phyloP scores from a whole-genome alignment of 2,888 invertebrate genomes.

The Lymantria dispar region DNA sequence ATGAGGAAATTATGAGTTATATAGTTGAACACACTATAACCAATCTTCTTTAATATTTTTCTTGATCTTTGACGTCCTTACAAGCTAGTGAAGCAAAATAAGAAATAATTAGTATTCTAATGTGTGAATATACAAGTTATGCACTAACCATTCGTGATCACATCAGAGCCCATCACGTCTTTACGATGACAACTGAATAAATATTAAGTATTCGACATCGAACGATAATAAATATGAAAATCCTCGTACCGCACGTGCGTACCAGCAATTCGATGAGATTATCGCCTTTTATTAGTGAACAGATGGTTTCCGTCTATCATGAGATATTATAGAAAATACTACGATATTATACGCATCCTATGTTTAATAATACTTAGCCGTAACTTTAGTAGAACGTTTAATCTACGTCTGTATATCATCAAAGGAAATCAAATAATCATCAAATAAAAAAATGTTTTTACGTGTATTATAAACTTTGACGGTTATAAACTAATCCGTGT shows the following conservation, averaged over 20 bases:
- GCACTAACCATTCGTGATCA: background rate
- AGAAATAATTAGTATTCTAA: constrained; percentile 17
- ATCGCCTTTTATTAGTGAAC: constrained; percentile 12
- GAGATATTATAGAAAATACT: background rate
- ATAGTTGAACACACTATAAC: too few species aligned
- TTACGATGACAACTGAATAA: constrained; percentile 20
- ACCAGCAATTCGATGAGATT: constrained; percentile 13
- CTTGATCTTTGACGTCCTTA: too few species aligned
- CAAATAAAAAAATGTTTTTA: too few species aligned
- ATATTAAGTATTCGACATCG: constrained; percentile 6
- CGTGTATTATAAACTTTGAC: too few species aligned
- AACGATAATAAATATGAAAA: constrained; percentile 23
- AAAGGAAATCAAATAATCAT: too few species aligned
- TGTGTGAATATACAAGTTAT: constrained; percentile 5
- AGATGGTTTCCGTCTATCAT: background rate
- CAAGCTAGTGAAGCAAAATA: background rate
- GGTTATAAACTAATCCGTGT: too few species aligned
- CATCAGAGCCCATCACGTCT: constrained; percentile 22
- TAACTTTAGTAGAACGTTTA: too few species aligned
- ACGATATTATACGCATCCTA: background rate
- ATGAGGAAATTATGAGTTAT: too few species aligned
- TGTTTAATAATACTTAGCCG: background rate
- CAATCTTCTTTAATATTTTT: too few species aligned
- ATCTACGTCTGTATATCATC: too few species aligned
- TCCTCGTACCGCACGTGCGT: constrained; percentile 18